Evolutionary conservation across 2,113 vertebrate genomes (phyloP).

Genomic region (Laticauda colubrina): DNA sequence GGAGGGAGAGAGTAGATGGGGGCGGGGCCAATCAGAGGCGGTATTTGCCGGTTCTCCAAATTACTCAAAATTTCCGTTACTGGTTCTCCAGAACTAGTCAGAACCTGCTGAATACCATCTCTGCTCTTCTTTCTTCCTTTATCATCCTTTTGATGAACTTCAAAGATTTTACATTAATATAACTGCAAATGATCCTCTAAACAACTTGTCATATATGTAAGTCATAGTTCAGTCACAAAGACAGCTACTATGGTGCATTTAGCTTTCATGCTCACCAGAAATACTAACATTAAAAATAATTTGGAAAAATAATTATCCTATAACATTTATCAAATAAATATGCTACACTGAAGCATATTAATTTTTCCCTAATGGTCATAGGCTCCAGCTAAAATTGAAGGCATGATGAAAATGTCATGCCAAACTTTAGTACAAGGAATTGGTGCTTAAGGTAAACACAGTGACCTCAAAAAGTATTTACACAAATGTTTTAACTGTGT

Average conservation of each 20-base stretch:
- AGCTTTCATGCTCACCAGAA: background rate
- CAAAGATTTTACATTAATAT: background rate
- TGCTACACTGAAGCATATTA: conserved; percentile 2
- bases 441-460: background rate
- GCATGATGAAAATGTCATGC: background rate
- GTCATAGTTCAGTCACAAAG: background rate
- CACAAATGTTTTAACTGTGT: background rate
- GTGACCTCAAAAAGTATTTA: background rate
- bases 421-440: conserved; percentile 6
- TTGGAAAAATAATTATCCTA: background rate
- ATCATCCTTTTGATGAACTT: background rate
- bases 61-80: too few species aligned
- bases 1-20: too few species aligned
- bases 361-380: background rate
- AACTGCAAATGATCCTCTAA: background rate
- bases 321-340: background rate
- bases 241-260: background rate
- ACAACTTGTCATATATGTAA: background rate
- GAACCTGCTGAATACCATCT: too few species aligned
- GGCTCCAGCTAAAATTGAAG: background rate
- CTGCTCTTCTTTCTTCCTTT: background rate
- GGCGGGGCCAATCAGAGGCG: too few species aligned
- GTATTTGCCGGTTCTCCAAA: too few species aligned
- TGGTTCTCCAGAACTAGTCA: too few species aligned
- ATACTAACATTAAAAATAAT: background rate